Conservation (phyloP, 2,113 vertebrate genomes). For the Cochlearius cochlearius region DNA sequence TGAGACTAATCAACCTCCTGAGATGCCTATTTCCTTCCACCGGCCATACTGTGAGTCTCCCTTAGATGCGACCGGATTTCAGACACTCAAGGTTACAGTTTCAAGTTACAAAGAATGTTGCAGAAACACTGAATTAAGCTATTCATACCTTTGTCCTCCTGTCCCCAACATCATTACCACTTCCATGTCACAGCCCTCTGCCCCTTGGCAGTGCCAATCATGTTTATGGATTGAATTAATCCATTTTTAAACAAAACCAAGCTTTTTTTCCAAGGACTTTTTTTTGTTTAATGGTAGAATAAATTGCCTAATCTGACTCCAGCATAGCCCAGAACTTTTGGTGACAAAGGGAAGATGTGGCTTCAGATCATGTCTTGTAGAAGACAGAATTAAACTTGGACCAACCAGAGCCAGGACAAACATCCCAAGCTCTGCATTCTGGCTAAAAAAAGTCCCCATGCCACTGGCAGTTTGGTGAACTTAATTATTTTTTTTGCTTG, state of each 20-base stretch:
- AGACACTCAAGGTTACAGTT: neutral
- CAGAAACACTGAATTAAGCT: neutral
- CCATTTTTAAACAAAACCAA: neutral
- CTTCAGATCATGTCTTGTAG: neutral
- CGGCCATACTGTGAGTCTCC: neutral
- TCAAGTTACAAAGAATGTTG: neutral
- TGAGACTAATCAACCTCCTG: neutral
- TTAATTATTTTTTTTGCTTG: neutral
- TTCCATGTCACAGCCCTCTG: neutral
- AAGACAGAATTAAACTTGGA: neutral
- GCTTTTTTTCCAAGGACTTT: neutral
- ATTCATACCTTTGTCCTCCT: neutral
- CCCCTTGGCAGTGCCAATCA: neutral
- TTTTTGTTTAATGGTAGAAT: neutral
- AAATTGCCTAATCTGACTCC: neutral
- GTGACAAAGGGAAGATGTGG: neutral
- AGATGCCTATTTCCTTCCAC: neutral
- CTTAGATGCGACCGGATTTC: neutral
- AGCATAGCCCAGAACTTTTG: neutral
- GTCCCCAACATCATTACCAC: neutral
- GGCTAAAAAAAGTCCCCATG: neutral
- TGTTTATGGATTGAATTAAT: neutral
- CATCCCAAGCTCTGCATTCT: neutral
- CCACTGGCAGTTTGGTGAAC: neutral
- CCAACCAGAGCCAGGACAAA: neutral